Percentiles rank a stretch among this genome's conserved stretches.
These are phyloP conservation scores for Metallyticus violacea DNA, from an alignment of 2,888 invertebrate species.

Conservation along the genomic window DNA sequence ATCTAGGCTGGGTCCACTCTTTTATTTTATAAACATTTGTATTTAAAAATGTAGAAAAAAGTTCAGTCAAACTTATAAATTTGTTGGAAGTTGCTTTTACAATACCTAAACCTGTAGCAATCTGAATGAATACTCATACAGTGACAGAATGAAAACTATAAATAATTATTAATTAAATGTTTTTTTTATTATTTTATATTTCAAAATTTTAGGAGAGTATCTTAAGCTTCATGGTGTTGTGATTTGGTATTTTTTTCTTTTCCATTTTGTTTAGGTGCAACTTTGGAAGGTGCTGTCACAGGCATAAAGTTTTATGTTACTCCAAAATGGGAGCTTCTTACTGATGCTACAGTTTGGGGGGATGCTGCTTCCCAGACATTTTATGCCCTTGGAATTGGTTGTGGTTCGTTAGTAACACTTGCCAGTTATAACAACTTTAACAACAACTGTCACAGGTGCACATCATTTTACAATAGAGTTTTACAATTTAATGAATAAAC, in stretches of 20 bases:
- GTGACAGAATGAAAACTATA: too few species aligned
- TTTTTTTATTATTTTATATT: too few species aligned
- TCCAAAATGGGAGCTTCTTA: conserved; percentile 45
- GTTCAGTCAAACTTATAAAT: not conserved
- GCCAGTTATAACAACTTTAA: conserved; percentile 38
- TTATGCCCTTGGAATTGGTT: conserved; percentile 38
- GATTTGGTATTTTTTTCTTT: too few species aligned
- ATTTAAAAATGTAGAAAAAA: not conserved
- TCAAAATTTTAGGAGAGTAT: too few species aligned
- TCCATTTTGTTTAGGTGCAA: conserved; percentile 41
- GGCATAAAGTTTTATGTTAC: conserved; percentile 50
- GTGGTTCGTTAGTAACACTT: conserved; percentile 37
- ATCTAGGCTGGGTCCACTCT: too few species aligned
- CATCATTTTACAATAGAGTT: too few species aligned
- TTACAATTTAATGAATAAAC: too few species aligned
- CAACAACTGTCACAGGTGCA: conserved; percentile 36
- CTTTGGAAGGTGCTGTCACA: conserved; percentile 48
- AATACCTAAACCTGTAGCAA: too few species aligned
- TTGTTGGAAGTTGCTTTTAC: not conserved
- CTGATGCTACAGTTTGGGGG: conserved; percentile 44
- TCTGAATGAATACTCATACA: too few species aligned
- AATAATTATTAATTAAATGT: too few species aligned
- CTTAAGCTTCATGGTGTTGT: too few species aligned
- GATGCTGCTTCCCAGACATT: conserved; percentile 41
- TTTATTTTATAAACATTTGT: too few species aligned